Percentiles rank a stretch among this genome's conserved stretches.
Conservation (phyloP, 1,140 invertebrate genomes). For the Drosophila ananassae region DNA sequence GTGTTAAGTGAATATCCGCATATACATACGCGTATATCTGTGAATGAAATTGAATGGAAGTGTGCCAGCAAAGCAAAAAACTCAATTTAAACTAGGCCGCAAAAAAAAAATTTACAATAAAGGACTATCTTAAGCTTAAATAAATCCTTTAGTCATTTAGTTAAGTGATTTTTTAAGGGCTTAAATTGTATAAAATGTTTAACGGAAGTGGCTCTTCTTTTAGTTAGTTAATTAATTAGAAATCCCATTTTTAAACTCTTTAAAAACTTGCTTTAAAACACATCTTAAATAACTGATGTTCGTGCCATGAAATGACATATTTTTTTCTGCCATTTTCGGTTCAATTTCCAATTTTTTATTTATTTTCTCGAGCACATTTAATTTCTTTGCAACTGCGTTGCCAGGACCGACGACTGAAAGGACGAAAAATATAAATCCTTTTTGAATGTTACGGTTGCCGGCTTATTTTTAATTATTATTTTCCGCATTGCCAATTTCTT, state of each 20-base stretch:
- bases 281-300: too few relatives aligned
- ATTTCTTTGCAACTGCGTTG: constrained; percentile 27
- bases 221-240: too few relatives aligned
- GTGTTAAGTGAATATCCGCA: constrained; percentile 61
- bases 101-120: neutral
- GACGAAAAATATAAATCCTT: constrained; percentile 51
- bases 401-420: neutral
- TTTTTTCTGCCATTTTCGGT: too few relatives aligned
- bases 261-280: too few relatives aligned
- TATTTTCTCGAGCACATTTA: constrained; percentile 39
- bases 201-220: too few relatives aligned
- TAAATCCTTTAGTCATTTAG: constrained; percentile 8
- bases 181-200: too few relatives aligned
- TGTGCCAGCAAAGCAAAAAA: constrained; percentile 7
- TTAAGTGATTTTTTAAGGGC: constrained; percentile 4
- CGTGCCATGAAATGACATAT: too few relatives aligned
- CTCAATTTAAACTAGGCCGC: neutral
- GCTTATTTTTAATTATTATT: constrained; percentile 80
- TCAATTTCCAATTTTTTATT: constrained; percentile 21
- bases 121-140: neutral
- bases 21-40: constrained; percentile 12
- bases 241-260: too few relatives aligned
- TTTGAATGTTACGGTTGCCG: constrained; percentile 38
- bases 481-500: constrained; percentile 79
- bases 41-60: constrained; percentile 15